Evolutionary conservation across 2,888 invertebrate species (phyloP), one percentile per base, ranked within the genome.

Genomic region (Boloria euphrosyne): DNA sequence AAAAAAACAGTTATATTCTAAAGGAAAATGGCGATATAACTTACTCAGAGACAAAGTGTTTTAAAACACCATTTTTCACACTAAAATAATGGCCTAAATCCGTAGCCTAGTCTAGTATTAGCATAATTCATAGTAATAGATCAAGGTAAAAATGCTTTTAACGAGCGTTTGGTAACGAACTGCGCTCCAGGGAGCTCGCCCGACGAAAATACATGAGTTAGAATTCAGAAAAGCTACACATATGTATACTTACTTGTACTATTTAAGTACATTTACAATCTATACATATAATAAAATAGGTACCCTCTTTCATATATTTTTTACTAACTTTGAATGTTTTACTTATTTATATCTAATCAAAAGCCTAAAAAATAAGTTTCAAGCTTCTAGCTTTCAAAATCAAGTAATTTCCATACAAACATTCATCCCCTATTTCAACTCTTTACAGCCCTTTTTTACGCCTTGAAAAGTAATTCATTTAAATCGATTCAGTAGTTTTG

Each of bases 71-170:
- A 27, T 57, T 44, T 27, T 22, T 46, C 22, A 46, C 46, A 13
- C n/a, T 2, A 3, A 57, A 57, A 16, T 64, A 64, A 57, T 18
- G 46, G 38, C 17, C 58, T 49, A 59, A 59, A 59, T 47, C 59
- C 59, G 17, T 27, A 49, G 13, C 22, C 58, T 58, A 38, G 31
- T 47, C 59, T 46, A 62, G n/a, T 51, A 72, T 75, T 75, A 75
- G 67, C 73, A 75, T 76, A 75, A 73, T 75, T 75, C 74, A 74
- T 75, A 72, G 73, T 71, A 74, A 70, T 73, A 73, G 72, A 73
- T 74, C 73, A 73, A 65, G 63, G 69, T 65, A 74, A 74, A 73
- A 73, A 74, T 72, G 72, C 66, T 73, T 69, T 59, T 74, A 75
- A 74, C 74, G 69, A 72, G 72, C 69, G 70, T 61, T 62, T 62